A percentile compares a stretch with the other conserved stretches of the same genome.
These are phyloP conservation scores for Magallana gigas DNA, from an alignment of 1,140 invertebrate genomes.

Conservation along the genomic window DNA sequence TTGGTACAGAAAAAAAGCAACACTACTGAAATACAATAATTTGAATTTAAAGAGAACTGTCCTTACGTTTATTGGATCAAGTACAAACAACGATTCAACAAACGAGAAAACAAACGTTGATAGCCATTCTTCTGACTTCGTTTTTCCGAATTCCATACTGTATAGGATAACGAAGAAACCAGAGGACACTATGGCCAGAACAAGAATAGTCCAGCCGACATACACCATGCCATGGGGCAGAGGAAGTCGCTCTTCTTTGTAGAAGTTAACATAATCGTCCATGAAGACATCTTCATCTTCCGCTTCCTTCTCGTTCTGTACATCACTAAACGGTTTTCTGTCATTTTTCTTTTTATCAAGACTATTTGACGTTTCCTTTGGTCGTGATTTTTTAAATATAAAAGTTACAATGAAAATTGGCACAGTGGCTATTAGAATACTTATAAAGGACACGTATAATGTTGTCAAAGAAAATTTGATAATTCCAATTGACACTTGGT, in stretches of 20 bases:
- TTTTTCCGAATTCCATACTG: conserved; percentile 72
- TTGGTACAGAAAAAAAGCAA: too few species aligned
- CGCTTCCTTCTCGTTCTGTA: not conserved
- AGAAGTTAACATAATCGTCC: not conserved
- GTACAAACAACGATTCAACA: conserved; percentile 65
- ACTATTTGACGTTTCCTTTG: not conserved
- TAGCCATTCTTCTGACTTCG: conserved; percentile 70
- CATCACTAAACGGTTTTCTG: not conserved
- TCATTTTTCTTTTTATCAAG: not conserved
- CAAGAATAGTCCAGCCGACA: conserved; percentile 66
- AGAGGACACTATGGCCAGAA: conserved; percentile 53
- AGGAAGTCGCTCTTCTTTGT: conserved; percentile 47
- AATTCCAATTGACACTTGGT: conserved; percentile 59
- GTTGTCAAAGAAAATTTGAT: conserved; percentile 60
- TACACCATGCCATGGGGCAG: conserved; percentile 65
- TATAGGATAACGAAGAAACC: conserved; percentile 71
- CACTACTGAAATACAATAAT: not conserved
- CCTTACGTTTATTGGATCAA: conserved; percentile 73
- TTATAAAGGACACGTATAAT: conserved; percentile 60
- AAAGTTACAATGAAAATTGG: conserved; percentile 61
- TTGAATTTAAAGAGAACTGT: not conserved
- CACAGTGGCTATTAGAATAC: conserved; percentile 59
- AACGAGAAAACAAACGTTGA: conserved; percentile 69
- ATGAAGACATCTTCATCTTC: not conserved
- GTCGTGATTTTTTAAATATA: conserved; percentile 62